A percentile compares a stretch with the other conserved stretches of the same genome.
These are phyloP conservation scores for Mixornis gularis DNA, from an alignment of 2,113 vertebrate genomes.

Conservation along the genomic window DNA sequence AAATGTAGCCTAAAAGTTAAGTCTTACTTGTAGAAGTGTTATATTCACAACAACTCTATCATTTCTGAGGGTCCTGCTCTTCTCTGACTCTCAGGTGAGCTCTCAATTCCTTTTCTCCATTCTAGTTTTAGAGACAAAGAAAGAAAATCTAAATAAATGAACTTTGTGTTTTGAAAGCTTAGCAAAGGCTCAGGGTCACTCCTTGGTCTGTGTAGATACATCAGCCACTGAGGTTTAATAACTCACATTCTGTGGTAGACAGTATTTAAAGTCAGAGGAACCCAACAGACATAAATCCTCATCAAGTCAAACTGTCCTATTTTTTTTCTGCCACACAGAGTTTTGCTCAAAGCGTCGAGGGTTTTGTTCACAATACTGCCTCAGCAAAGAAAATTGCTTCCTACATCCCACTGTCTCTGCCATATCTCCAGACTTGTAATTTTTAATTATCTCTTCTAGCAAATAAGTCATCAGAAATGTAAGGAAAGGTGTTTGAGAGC, in stretches of 20 bases:
- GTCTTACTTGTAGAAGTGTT: background rate
- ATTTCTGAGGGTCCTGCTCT: background rate
- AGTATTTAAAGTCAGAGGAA: background rate
- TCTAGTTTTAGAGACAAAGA: background rate
- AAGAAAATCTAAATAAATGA: conserved; percentile 39
- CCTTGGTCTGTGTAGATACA: background rate
- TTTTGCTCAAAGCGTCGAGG: background rate
- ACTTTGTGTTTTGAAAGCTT: background rate
- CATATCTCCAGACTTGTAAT: background rate
- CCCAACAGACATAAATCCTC: conserved; percentile 14
- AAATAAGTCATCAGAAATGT: background rate
- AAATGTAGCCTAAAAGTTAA: rapidly evolving
- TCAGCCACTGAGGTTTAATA: conserved; percentile 6
- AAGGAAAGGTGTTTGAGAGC: background rate
- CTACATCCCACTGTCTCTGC: background rate
- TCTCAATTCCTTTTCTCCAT: background rate
- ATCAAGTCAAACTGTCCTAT: background rate
- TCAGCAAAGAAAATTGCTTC: background rate
- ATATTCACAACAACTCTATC: background rate
- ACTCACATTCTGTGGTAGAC: background rate
- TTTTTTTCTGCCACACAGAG: background rate
- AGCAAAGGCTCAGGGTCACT: background rate
- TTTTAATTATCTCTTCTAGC: background rate
- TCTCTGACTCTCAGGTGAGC: background rate
- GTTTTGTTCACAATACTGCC: background rate